Percentiles rank a stretch among this genome's conserved stretches.
Conservation (phyloP, 2,888 invertebrate species). For the Brassicogethes aeneus region DNA sequence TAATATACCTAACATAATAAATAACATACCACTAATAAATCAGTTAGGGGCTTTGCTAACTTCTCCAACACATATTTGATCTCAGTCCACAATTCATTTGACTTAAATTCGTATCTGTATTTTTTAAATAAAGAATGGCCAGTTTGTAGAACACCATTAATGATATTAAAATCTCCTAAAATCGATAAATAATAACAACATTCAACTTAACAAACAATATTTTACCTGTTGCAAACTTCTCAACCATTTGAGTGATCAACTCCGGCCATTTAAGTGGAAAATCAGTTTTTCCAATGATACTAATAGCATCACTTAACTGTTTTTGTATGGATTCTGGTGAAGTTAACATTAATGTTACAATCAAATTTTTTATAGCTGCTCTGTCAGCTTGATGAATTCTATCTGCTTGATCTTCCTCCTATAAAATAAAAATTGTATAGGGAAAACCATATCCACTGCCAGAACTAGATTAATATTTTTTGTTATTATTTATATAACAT, state of each 20-base stretch:
- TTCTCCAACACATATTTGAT: conserved; percentile 93
- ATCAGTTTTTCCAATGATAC: conserved; percentile 92
- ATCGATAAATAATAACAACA: no score
- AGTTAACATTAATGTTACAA: conserved; percentile 87
- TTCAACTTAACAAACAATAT: no score
- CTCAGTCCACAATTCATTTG: conserved; percentile 90
- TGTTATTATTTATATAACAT: conserved; percentile 35
- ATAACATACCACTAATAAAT: conserved; percentile 70
- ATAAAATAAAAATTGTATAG: conserved; percentile 11
- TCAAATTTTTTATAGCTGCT: conserved; percentile 69
- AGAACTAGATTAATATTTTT: neutral
- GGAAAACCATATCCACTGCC: no score
- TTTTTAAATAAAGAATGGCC: conserved; percentile 95
- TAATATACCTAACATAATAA: conserved; percentile 1
- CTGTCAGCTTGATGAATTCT: conserved; percentile 76
- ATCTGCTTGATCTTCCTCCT: conserved; percentile 65
- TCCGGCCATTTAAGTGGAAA: conserved; percentile 96
- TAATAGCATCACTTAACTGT: conserved; percentile 91
- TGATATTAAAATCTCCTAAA: conserved; percentile 82
- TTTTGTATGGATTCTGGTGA: conserved; percentile 86
- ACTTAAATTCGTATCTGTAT: conserved; percentile 93
- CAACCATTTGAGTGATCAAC: conserved; percentile 87
- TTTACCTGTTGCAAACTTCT: conserved; percentile 76
- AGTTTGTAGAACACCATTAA: conserved; percentile 90
- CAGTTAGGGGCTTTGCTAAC: conserved; percentile 89